Conservation (phyloP, 2,888 invertebrate species). For the Hofmannophila pseudospretella region DNA sequence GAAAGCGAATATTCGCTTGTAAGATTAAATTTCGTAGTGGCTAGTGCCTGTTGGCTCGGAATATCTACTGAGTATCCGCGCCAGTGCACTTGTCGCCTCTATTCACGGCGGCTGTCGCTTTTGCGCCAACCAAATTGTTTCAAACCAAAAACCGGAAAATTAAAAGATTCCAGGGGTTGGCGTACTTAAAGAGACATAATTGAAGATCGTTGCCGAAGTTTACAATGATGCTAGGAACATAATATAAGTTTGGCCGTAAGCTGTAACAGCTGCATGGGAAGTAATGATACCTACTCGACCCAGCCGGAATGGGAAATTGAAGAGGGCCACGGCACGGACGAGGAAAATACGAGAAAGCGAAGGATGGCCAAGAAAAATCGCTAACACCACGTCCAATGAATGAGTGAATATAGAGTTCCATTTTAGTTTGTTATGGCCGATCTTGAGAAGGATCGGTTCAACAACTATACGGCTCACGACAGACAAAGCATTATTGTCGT, state of each 20-base stretch:
- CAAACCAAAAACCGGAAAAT: not conserved
- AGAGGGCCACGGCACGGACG: constrained; percentile 33
- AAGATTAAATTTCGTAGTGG: too few species aligned
- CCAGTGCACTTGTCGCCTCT: not conserved
- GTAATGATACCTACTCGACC: constrained; percentile 55
- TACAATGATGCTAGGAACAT: constrained; percentile 56
- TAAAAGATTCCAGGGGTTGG: not conserved
- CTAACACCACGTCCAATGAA: constrained; percentile 41
- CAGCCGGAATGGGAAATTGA: constrained; percentile 49
- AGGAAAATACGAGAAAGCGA: constrained; percentile 39
- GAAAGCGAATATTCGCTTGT: not conserved
- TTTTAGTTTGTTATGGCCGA: constrained; percentile 25
- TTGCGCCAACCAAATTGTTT: not conserved
- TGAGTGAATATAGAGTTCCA: constrained; percentile 27
- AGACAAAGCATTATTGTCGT: too few species aligned
- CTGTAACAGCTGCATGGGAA: constrained; percentile 66
- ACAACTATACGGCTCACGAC: too few species aligned
- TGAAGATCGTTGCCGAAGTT: constrained; percentile 47
- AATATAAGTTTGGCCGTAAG: constrained; percentile 66
- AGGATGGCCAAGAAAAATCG: constrained; percentile 38
- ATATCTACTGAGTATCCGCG: not conserved
- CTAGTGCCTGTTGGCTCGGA: too few species aligned
- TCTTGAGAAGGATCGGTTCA: constrained; percentile 37
- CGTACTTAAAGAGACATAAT: constrained; percentile 25
- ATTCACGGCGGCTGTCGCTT: not conserved